These are phyloP conservation scores for Hyles euphorbiae DNA, from an alignment of 1,140 invertebrate genomes.

Conservation along the genomic window DNA sequence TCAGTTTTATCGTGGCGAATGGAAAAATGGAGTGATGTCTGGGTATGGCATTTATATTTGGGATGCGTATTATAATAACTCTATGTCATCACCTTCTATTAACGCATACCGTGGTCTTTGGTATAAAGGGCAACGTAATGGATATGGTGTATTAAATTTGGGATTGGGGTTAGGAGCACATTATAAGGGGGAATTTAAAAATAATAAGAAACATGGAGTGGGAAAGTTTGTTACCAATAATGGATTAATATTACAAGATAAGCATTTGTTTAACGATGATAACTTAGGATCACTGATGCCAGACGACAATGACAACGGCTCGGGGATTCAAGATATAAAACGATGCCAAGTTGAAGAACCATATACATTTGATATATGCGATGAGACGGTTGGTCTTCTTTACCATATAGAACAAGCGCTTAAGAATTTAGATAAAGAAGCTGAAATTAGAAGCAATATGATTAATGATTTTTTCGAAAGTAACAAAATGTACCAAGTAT, in stretches of 20 bases:
- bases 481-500: constrained; percentile 31
- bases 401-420: constrained; percentile 57
- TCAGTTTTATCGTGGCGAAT: constrained; percentile 75
- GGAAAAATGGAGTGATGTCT: constrained; percentile 74
- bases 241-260: constrained; percentile 66
- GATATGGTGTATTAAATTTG: constrained; percentile 72
- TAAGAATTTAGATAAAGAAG: constrained; percentile 49
- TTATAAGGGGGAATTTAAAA: constrained; percentile 74
- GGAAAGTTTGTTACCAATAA: constrained; percentile 76
- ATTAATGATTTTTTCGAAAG: constrained; percentile 50
- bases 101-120: constrained; percentile 74
- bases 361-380: constrained; percentile 50
- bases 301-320: constrained; percentile 18
- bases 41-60: constrained; percentile 77
- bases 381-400: constrained; percentile 39
- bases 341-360: constrained; percentile 29
- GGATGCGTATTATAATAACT: constrained; percentile 71
- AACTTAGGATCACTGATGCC: constrained; percentile 43
- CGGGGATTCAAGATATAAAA: constrained; percentile 21
- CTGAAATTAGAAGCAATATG: constrained; percentile 35
- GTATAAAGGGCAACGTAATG: constrained; percentile 71
- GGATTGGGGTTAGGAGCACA: constrained; percentile 72
- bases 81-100: constrained; percentile 69
- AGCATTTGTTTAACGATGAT: constrained; percentile 72
- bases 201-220: constrained; percentile 76